phyloP scores from a whole-genome alignment of 2,797 vertebrate genomes.

The Vireo griseus region DNA sequence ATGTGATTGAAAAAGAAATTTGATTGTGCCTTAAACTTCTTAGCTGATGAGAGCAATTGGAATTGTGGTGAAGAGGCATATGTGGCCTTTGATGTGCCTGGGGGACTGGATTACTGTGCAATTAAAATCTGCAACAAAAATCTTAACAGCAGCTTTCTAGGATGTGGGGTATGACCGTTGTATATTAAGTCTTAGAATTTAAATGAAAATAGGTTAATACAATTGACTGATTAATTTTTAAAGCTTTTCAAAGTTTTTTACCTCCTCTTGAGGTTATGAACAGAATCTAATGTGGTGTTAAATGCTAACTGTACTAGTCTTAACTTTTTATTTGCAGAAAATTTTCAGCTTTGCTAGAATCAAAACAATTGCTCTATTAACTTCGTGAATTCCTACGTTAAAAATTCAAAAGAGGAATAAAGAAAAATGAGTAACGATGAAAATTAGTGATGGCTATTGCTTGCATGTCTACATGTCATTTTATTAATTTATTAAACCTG shows the following conservation, averaged over 20 bases:
- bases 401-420: background rate
- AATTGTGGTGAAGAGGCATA: slow-evolving; percentile 51
- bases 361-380: background rate
- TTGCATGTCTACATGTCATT: background rate
- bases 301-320: background rate
- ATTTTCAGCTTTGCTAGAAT: background rate
- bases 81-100: slow-evolving; percentile 66
- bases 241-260: background rate
- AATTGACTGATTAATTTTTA: slow-evolving; percentile 5
- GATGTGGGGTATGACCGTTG: background rate
- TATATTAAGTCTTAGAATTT: background rate
- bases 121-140: slow-evolving; percentile 59
- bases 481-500: slow-evolving; percentile 11
- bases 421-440: background rate
- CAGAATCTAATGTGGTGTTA: background rate
- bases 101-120: slow-evolving; percentile 59
- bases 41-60: slow-evolving; percentile 68
- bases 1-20: slow-evolving; percentile 87
- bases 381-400: background rate
- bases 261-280: background rate
- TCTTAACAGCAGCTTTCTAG: slow-evolving; percentile 40
- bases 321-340: background rate
- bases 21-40: slow-evolving; percentile 80
- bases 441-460: slow-evolving; percentile 18
- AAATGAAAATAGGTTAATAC: slow-evolving; percentile 5